Evolutionary conservation across 2,888 invertebrate species (phyloP).

Genomic region (Tribolium freemani): DNA sequence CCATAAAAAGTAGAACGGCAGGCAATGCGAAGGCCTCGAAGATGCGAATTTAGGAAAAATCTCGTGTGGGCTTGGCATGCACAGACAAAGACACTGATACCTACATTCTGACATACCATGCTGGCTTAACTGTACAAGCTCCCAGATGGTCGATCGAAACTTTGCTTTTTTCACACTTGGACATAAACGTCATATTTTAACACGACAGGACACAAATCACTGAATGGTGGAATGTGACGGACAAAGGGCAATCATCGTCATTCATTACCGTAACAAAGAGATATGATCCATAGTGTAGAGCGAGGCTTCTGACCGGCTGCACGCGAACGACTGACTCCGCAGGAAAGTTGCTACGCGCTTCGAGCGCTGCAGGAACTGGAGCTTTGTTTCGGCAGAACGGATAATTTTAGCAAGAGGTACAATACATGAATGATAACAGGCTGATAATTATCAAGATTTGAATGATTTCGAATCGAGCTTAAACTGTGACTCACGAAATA

Average conservation of each 20-base stretch:
- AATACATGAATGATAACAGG: not conserved
- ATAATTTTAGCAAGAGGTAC: not conserved
- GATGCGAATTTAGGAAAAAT: slow-evolving; percentile 11
- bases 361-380: slow-evolving; percentile 1
- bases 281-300: slow-evolving; percentile 23
- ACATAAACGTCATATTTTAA: slow-evolving; percentile 60
- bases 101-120: slow-evolving; percentile 65
- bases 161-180: slow-evolving; percentile 58
- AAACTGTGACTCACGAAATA: not conserved
- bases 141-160: slow-evolving; percentile 53
- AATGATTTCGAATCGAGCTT: not conserved
- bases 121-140: slow-evolving; percentile 58
- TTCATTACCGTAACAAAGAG: slow-evolving; percentile 39
- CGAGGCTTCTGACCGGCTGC: slow-evolving; percentile 22
- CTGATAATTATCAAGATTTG: not conserved
- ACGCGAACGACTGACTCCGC: slow-evolving; percentile 34
- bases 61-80: slow-evolving; percentile 2
- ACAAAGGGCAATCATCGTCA: slow-evolving; percentile 19
- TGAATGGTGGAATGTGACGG: slow-evolving; percentile 16
- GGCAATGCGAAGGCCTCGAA: slow-evolving; percentile 38
- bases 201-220: slow-evolving; percentile 30
- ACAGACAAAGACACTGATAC: slow-evolving; percentile 48
- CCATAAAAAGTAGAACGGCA: slow-evolving; percentile 38
- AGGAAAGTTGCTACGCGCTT: slow-evolving; percentile 16
- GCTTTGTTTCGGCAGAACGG: not conserved